These are phyloP conservation scores for Macaria liturata DNA, from an alignment of 2,888 invertebrate species.

Conservation along the genomic window DNA sequence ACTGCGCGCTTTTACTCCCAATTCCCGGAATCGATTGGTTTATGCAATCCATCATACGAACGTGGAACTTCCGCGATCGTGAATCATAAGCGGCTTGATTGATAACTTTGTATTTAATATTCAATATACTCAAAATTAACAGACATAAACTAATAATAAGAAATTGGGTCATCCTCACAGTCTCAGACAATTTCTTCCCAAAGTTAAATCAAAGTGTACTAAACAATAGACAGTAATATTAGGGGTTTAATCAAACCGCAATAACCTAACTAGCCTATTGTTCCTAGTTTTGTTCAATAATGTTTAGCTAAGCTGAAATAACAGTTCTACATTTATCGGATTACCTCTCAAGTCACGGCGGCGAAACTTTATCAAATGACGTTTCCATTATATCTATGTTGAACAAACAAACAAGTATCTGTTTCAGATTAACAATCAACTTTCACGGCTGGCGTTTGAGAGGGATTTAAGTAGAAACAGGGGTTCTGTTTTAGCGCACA, in stretches of 20 bases:
- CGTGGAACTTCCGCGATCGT: conserved; percentile 7
- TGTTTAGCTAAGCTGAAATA: conserved; percentile 51
- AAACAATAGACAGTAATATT: conserved; percentile 1
- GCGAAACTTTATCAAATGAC: conserved; percentile 48
- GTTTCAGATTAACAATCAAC: conserved; percentile 68
- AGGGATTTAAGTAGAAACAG: conserved; percentile 67
- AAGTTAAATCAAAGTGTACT: not conserved
- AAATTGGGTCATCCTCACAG: too few relatives aligned
- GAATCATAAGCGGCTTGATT: too few relatives aligned
- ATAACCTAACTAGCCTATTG: conserved; percentile 22
- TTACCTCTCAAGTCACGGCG: conserved; percentile 45
- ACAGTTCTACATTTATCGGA: conserved; percentile 56
- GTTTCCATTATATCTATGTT: conserved; percentile 44
- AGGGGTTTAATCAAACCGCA: conserved; percentile 18
- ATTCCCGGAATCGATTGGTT: conserved; percentile 65
- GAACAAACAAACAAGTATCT: conserved; percentile 56
- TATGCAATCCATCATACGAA: conserved; percentile 54
- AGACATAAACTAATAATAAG: too few relatives aligned
- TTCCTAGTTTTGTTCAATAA: conserved; percentile 40
- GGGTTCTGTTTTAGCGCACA: conserved; percentile 68
- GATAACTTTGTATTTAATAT: too few relatives aligned
- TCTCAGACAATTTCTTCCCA: too few relatives aligned
- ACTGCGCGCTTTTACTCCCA: conserved; percentile 60
- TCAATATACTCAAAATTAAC: too few relatives aligned
- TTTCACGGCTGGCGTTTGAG: conserved; percentile 57